Evolutionary conservation across 2,797 vertebrate genomes (phyloP), one percentile per base, ranked within the genome.

Genomic region (Erethizon dorsatum): DNA sequence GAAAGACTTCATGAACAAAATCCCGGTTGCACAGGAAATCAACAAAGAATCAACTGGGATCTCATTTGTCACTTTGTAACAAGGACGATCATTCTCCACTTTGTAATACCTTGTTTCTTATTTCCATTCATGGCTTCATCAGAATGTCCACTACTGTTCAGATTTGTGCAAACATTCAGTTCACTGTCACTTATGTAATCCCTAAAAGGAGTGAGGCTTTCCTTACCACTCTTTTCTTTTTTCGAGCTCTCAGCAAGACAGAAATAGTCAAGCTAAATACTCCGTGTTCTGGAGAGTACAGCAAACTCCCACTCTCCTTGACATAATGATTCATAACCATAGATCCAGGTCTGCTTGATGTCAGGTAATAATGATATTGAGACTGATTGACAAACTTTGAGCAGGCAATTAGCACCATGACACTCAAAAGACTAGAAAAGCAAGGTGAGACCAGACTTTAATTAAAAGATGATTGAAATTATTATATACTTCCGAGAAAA

Each of bases 401-500:
- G 22, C 26, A 67, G 47, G 22, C 87, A 98, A 93, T 94, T 80
- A 91, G 45, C 31, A 78, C 52, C 31, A 73, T 69, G 94, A 94
- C 82, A 63, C 56, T 96, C 97, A 61, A 78, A 93, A 57, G 94
- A 50, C 59, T 96, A 92, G 73, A 83, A 96, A 90, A 93, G 78
- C 90, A 97, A 59, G 97, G 77, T 96, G 96, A 97, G 26, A 4
- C 33, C 78, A 96, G 12, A 54, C 41, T 97, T 97, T 96, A 96
- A 98, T 97, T 98, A 97, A 96, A 77, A 97, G 12, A 77, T 92
- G 54, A 98, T 93, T 96, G 95, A 96, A 97, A 97, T 95, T 95
- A 97, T 94, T 84, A 89, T 54, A 54, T 14, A 59, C 56, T 97
- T 93, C 57, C 90, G 69, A 87, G 86, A 84, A 63, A 59, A 89